Base-by-base conservation (phyloP, 2,797 vertebrate species). In the Sebastiscus albofasciatus region DNA sequence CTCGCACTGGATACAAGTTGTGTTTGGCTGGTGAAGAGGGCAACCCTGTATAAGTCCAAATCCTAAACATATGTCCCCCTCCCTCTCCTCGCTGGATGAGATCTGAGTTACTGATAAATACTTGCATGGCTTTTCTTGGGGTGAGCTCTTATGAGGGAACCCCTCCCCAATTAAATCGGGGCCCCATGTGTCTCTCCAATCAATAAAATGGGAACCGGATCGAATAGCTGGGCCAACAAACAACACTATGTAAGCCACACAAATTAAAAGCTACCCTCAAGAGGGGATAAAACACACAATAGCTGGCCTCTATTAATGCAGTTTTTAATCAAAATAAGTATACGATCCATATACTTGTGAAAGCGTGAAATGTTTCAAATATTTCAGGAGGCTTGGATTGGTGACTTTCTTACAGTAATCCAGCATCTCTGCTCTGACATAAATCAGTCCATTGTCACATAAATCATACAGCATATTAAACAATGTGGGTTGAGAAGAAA, bases 41-140 rank as follows among this genome's bases (percentile, higher is more conserved):
- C 77, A 91, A 90, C 82, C 77, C 31, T 65, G 72, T 42, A 20
- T 49, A 55, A 87, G 73, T 87, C 92, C 87, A 95, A 96, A 96
- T 94, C 85, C 91, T 83, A 91, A 95, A 94, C 95, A 95, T 79
- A 94, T 95, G 95, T 94, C 82, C 61, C 73, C 77, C 75, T 94
- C 81, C 58, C 73, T 77, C 75, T 58, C 61, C 80, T 83, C 31
- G 52, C 82, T 89, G 87, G 79, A 89, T 87, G 91, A 94, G 94
- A 93, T 95, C 89, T 93, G 81, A 94, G 87, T 94, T 91, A 87
- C 91, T 88, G 93, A 94, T 91, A 89, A 94, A 93, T 92, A 91
- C 90, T 90, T 94, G 93, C 91, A 77, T 91, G 90, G 87, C 78
- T 83, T 91, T 92, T 73, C 73, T 24, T 61, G 72, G 72, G 87